Base-by-base conservation (phyloP, 2,113 vertebrate genomes). In the Anseranas semipalmata region DNA sequence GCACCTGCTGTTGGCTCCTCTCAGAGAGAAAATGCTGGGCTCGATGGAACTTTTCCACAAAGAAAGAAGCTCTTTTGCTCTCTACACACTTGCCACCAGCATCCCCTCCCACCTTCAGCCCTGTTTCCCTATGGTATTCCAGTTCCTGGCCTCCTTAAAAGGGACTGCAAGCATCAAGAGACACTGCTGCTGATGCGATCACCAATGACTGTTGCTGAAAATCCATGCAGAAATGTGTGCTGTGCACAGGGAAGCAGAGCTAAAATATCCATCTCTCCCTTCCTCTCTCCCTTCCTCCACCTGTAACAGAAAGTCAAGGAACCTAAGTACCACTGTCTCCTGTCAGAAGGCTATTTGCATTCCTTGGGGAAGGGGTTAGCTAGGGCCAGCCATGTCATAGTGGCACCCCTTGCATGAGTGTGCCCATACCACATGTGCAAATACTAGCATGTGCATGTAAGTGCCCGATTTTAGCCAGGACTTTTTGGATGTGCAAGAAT, bases 111-210 rank as follows among this genome's bases (percentile, higher is more conserved):
- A 27, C 21, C 87, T 91, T 82, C 52, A 87, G 27, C 11, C 30
- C 46, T 6, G 5, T 72, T 81, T 72, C 28, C 22, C 35, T 7
- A 15, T 48, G 81, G 20, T 56, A 28, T 18, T 92, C 15, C 75
- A 58, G 7, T 66, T 37, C 14, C 83, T 81, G 83, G 39, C 90
- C 80, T 92, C 94, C 91, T 96, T 96, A 97, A 96, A 66, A 95
- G 43, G 46, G 55, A 89, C 30, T 59, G 94, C 37, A 96, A 87
- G 89, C 94, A 95, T 83, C 89, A 85, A 76, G 89, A 81, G 84
- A 85, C 15, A 17, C 77, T 85, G 73, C 37, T 67, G 71, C 71
- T 95, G 78, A 95, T 91, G 74, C 6, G 0, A 77, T 93, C 93
- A 80, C 74, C 92, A 89, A 73, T 85, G 84, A 66, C 77, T 96